Percentiles rank a stretch among this genome's conserved stretches.
Evolutionary conservation across 2,888 invertebrate genomes (phyloP).

Genomic region (Agrochola litura): DNA sequence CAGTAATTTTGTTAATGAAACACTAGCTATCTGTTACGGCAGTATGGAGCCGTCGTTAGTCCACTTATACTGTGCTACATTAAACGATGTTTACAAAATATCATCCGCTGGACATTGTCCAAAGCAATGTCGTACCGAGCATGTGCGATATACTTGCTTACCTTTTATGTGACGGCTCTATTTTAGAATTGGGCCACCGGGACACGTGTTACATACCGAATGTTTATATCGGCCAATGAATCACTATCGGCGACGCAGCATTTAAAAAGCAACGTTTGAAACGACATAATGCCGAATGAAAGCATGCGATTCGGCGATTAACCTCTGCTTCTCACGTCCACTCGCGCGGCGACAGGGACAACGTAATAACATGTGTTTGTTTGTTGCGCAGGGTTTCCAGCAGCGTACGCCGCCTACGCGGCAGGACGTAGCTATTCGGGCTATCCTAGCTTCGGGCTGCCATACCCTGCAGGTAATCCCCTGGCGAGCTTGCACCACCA

Average conservation of each 20-base stretch:
- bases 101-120: constrained; percentile 86
- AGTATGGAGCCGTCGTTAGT: constrained; percentile 78
- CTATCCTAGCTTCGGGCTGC: constrained; percentile 99
- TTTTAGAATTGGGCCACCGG: constrained; percentile 84
- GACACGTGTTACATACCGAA: constrained; percentile 79
- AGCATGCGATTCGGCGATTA: constrained; percentile 81
- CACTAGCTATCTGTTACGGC: constrained; percentile 71
- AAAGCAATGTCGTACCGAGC: constrained; percentile 83
- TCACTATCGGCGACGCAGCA: constrained; percentile 70
- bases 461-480: constrained; percentile 99
- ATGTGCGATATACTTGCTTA: constrained; percentile 80
- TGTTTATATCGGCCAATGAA: constrained; percentile 75
- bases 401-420: constrained; percentile 98
- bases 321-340: constrained; percentile 72
- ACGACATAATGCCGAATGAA: constrained; percentile 70
- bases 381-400: constrained; percentile 96
- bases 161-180: constrained; percentile 86
- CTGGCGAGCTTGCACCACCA: constrained; percentile 95
- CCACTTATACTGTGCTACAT: constrained; percentile 82
- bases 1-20: constrained; percentile 62
- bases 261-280: constrained; percentile 69
- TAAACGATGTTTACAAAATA: constrained; percentile 86
- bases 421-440: constrained; percentile 99
- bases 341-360: constrained; percentile 49
- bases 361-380: constrained; percentile 74